These are phyloP conservation scores for Paracentrotus lividus DNA, from an alignment of 53 echinoderm and acorn worm genomes.

Conservation along the genomic window DNA sequence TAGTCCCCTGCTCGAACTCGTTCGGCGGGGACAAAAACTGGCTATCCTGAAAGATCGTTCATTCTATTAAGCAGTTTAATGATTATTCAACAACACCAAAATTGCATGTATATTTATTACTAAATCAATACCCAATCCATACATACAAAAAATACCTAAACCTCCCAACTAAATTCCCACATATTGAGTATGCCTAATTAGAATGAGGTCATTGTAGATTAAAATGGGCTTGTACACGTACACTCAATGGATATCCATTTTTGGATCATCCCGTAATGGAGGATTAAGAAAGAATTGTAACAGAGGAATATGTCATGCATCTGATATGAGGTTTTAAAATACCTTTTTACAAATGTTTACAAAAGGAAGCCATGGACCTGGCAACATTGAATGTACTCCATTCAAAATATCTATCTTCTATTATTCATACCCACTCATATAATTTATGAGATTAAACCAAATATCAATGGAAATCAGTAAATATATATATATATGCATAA, in stretches of 20 bases:
- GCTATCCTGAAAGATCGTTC: no score
- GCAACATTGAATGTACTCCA: background rate
- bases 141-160: background rate
- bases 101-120: no score
- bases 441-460: no score
- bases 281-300: background rate
- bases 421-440: no score
- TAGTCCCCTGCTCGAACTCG: no score
- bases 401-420: background rate
- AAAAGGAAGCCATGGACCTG: background rate
- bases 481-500: no score
- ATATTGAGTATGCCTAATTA: background rate
- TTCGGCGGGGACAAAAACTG: no score
- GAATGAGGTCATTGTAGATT: background rate
- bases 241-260: background rate
- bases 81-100: no score
- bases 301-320: background rate
- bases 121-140: no score
- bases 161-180: background rate
- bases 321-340: background rate
- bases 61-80: no score
- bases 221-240: background rate
- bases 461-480: no score
- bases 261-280: background rate
- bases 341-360: background rate